These are phyloP conservation scores for Stratiomys singularior DNA, from an alignment of 2,888 invertebrate species.

Conservation along the genomic window DNA sequence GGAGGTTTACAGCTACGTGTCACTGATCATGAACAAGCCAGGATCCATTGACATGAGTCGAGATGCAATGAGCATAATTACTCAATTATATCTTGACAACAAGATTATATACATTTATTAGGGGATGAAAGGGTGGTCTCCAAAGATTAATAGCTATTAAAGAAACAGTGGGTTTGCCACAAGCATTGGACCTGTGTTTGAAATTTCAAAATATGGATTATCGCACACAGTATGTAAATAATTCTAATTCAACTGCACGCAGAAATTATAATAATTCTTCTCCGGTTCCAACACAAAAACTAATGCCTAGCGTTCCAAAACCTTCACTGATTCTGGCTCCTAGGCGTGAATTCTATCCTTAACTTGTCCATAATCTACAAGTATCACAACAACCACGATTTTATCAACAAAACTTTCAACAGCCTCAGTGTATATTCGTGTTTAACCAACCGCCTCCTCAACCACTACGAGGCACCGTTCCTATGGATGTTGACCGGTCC, in stretches of 20 bases:
- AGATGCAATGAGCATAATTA: no score
- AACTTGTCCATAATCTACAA: neutral
- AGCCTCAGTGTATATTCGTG: neutral
- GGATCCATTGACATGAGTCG: no score
- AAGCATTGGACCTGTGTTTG: neutral
- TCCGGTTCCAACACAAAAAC: no score
- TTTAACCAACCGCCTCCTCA: neutral
- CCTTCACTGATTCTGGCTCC: no score
- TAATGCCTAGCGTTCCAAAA: neutral
- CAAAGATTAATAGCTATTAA: neutral
- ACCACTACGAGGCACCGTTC: neutral
- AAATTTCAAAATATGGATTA: no score
- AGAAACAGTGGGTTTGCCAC: neutral
- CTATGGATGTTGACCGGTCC: neutral
- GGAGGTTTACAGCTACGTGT: no score
- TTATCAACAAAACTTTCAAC: no score
- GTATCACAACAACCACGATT: neutral
- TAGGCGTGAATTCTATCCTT: neutral
- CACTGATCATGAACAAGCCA: no score
- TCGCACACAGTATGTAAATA: no score
- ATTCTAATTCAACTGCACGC: no score
- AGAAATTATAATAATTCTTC: no score
- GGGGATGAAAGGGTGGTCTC: neutral
- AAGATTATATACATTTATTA: constrained; percentile 5
- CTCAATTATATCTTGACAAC: neutral